These are phyloP conservation scores for Conus betulinus DNA, from an alignment of 1,140 invertebrate genomes.

Conservation along the genomic window DNA sequence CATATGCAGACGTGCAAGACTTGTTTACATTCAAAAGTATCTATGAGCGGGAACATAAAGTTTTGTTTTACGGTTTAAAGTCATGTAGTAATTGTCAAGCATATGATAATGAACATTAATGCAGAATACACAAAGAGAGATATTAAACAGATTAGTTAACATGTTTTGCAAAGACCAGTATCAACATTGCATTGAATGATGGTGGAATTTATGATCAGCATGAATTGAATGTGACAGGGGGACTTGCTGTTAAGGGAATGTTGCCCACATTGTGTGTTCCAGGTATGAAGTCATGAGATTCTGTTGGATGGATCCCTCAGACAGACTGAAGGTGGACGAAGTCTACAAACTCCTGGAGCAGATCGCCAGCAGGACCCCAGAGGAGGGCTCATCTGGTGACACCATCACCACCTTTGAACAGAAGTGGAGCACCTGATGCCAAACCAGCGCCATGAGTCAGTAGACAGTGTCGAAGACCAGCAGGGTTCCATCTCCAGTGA, in stretches of 20 bases:
- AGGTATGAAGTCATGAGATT: conserved; percentile 67
- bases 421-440: conserved; percentile 53
- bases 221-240: too few relatives aligned
- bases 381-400: conserved; percentile 37
- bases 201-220: too few relatives aligned
- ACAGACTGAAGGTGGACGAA: conserved; percentile 59
- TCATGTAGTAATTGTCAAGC: too few relatives aligned
- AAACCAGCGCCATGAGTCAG: conserved; percentile 39
- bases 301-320: conserved; percentile 61
- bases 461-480: conserved; percentile 1
- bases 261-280: conserved; percentile 2
- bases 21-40: too few relatives aligned
- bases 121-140: too few relatives aligned
- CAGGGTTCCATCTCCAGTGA: not conserved
- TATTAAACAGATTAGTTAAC: too few relatives aligned
- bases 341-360: conserved; percentile 56
- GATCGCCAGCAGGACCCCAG: conserved; percentile 57
- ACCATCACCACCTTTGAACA: conserved; percentile 58
- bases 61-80: too few relatives aligned
- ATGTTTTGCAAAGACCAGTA: too few relatives aligned
- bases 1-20: too few relatives aligned
- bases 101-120: too few relatives aligned
- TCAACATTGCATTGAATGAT: too few relatives aligned
- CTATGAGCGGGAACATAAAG: too few relatives aligned
- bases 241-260: not conserved